Evolutionary conservation across 2,797 vertebrate genomes (phyloP), one percentile per base, ranked within the genome.

Genomic region (Syndactyla subalaris): DNA sequence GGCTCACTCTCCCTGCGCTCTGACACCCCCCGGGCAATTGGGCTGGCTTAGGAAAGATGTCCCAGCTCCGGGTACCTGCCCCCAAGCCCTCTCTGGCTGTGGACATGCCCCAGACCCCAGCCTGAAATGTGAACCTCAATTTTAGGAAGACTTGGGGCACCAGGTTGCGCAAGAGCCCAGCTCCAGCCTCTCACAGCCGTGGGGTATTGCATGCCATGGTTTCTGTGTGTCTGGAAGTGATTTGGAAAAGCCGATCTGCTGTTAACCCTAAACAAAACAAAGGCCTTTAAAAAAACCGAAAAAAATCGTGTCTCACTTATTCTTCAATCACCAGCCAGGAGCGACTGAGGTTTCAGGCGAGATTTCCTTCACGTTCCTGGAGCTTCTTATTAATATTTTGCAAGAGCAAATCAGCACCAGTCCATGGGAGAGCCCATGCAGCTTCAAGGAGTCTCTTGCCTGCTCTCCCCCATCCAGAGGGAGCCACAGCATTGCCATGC

Each of bases 241-340:
- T 97, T 97, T 97, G 94, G 80, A 88, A 88, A 80, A 94, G 81
- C 79, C 8, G 2, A 94, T 95, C 96, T 89, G 90, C 77, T 80
- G 93, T 96, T 97, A 96, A 96, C 95, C 95, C 96, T 92, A 68
- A 97, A 92, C 88, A 95, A 97, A 97, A 95, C 96, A 94, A 93
- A 76, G 70, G 14, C 75, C 58, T 74, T 77, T 32, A 3, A 36
- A 45, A 63, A 74, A 54, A 45, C 17, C 22, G 5, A 24, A 66
- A 6, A 55, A 81, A 62, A 27, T n/a, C 3, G 8, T 41, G 22
- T 58, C 75, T 85, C 36, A 12, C 48, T 86, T 57, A 79, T 70
- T 80, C 67, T 73, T 93, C 87, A 52, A 1, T 84, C 23, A 14
- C 41, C 38, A 95, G 22, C 66, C 72, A 86, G 91, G 92, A 96